phyloP scores from a whole-genome alignment of 2,113 vertebrate genomes.

The Grammomys surdaster region DNA sequence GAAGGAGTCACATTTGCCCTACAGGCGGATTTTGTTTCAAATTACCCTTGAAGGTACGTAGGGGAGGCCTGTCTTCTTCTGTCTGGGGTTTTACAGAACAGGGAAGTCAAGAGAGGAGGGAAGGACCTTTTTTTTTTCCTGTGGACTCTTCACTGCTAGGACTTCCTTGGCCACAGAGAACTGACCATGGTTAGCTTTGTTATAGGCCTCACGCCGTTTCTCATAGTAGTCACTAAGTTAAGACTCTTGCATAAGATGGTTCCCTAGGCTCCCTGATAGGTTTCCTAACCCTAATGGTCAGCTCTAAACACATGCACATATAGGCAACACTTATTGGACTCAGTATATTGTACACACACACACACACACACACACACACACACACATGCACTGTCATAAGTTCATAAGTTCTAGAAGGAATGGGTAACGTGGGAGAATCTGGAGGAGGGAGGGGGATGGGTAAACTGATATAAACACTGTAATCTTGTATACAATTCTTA shows the following conservation, averaged over 20 bases:
- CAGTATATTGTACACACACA: no score
- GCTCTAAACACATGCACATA: neutral
- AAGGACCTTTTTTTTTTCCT: fast-evolving
- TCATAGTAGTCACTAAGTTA: neutral
- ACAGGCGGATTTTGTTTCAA: neutral
- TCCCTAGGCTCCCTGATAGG: neutral
- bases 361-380: neutral
- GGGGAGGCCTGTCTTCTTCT: neutral
- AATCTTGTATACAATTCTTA: neutral
- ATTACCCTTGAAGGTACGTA: neutral
- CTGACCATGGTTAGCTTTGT: neutral
- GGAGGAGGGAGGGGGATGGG: neutral
- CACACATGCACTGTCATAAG: neutral
- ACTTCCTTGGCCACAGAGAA: neutral
- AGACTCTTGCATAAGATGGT: neutral
- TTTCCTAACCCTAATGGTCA: no score
- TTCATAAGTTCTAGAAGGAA: no score
- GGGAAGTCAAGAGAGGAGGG: neutral
- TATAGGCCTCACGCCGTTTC: neutral
- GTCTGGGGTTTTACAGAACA: neutral
- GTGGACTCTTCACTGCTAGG: neutral
- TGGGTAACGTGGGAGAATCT: neutral
- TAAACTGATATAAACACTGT: neutral
- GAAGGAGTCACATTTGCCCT: neutral
- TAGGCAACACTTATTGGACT: neutral